Evolutionary conservation across 2,888 invertebrate genomes (phyloP).

Genomic region (Sesia bembeciformis): DNA sequence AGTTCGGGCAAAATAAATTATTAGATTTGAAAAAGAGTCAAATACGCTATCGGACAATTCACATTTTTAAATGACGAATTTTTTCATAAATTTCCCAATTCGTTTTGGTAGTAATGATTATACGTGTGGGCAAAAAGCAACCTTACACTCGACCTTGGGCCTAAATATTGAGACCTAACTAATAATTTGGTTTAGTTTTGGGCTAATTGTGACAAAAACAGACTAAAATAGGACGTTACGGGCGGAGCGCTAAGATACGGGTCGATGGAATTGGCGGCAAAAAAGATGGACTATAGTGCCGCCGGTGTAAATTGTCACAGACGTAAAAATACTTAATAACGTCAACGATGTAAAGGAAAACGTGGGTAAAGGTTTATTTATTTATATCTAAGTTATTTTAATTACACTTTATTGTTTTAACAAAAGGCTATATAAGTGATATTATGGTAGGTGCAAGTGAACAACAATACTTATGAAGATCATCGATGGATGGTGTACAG

Average conservation of each 20-base stretch:
- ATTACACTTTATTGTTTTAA: too few species aligned
- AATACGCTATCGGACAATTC: background rate
- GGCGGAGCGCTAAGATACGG: constrained; percentile 4
- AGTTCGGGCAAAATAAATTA: background rate
- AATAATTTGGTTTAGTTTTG: constrained; percentile 3
- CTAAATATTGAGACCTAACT: constrained; percentile 4
- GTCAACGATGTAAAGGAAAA: too few species aligned
- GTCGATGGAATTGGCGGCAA: constrained; percentile 2
- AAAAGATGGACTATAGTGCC: background rate
- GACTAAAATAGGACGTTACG: constrained; percentile 1
- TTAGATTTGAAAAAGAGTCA: background rate
- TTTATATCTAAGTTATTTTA: too few species aligned
- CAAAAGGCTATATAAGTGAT: too few species aligned
- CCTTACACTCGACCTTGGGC: background rate
- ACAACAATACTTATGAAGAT: too few species aligned
- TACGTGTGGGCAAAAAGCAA: background rate
- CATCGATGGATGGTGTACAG: too few species aligned
- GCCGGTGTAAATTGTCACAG: background rate
- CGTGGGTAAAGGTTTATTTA: too few species aligned
- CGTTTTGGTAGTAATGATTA: too few species aligned
- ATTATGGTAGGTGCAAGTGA: too few species aligned
- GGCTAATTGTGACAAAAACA: constrained; percentile 7
- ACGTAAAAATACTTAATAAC: too few species aligned
- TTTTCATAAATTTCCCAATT: too few species aligned
- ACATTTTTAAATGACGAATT: background rate